Conservation (phyloP, 2,113 vertebrate species). For the Ameiurus melas region DNA sequence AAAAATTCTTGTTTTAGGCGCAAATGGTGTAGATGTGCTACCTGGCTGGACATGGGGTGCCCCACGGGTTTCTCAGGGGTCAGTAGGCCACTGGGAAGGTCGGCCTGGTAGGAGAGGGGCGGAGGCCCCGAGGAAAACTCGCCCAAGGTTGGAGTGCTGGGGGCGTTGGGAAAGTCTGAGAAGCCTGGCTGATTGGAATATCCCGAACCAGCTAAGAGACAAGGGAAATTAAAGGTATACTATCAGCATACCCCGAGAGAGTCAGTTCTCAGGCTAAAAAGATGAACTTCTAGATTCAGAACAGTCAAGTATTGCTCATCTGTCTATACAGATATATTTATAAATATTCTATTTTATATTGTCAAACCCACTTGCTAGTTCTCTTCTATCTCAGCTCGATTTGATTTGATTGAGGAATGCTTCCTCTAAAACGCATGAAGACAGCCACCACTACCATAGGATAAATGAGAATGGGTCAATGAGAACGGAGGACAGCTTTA, state of each 20-base stretch:
- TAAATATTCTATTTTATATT: not conserved
- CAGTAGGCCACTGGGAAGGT: conserved; percentile 76
- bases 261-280: not conserved
- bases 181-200: conserved; percentile 81
- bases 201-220: conserved; percentile 71
- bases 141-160: conserved; percentile 80
- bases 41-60: conserved; percentile 77
- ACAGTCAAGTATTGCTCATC: not conserved
- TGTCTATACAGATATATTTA: not conserved
- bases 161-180: conserved; percentile 81
- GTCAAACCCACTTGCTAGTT: no score
- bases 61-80: conserved; percentile 75
- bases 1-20: not conserved
- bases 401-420: not conserved
- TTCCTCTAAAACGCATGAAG: not conserved
- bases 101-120: conserved; percentile 81
- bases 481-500: not conserved
- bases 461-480: not conserved
- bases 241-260: no score
- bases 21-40: conserved; percentile 54
- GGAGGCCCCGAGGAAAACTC: conserved; percentile 81
- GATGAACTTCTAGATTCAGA: not conserved
- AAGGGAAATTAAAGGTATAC: not conserved
- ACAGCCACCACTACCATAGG: not conserved
- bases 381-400: not conserved